Percentiles rank a stretch among this genome's conserved stretches.
These are phyloP conservation scores for Alligator sinensis DNA, from an alignment of 2,113 vertebrate species.

Conservation along the genomic window DNA sequence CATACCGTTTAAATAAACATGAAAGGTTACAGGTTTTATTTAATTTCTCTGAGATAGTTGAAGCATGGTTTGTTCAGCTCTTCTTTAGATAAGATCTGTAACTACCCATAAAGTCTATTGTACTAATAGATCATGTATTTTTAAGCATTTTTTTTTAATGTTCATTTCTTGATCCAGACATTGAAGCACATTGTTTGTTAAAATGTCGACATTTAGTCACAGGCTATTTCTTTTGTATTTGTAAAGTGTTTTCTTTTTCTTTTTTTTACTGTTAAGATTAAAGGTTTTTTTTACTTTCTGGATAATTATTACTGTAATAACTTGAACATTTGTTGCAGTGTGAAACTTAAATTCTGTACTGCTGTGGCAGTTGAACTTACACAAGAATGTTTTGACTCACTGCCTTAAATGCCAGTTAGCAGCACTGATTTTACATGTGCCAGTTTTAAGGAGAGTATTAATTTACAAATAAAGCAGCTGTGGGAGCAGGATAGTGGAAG, in stretches of 20 bases:
- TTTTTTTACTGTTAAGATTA: constrained; percentile 52
- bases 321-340: constrained; percentile 24
- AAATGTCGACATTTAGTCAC: neutral
- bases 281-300: constrained; percentile 54
- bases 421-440: neutral
- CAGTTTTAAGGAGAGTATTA: neutral
- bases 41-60: neutral
- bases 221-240: constrained; percentile 19
- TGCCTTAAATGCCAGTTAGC: neutral
- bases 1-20: neutral
- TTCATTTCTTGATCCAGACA: constrained; percentile 10
- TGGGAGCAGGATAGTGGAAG: neutral
- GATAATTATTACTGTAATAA: constrained; percentile 46
- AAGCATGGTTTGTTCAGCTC: neutral
- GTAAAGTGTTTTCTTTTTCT: constrained; percentile 39
- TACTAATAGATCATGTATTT: neutral
- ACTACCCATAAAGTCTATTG: neutral
- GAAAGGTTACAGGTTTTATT: constrained; percentile 32
- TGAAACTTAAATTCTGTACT: constrained; percentile 34
- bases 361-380: constrained; percentile 9
- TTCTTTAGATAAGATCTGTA: constrained; percentile 47
- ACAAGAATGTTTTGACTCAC: neutral
- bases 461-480: neutral
- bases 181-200: constrained; percentile 35
- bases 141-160: constrained; percentile 29